These are phyloP conservation scores for Carapus acus DNA, from an alignment of 2,797 vertebrate species.

Conservation along the genomic window DNA sequence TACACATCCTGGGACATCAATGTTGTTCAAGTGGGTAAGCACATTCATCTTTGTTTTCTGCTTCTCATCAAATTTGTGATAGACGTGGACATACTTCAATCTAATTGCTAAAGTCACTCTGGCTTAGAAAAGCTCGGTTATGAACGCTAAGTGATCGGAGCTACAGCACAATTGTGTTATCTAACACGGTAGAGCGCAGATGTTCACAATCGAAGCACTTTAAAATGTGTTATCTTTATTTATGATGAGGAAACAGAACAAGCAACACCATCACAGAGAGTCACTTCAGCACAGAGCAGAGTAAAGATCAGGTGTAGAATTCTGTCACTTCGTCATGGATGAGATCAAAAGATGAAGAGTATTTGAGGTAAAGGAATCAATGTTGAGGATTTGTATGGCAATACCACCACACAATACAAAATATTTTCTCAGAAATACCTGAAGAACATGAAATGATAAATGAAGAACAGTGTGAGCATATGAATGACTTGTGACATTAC, in stretches of 20 bases:
- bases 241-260: not conserved
- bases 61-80: conserved; percentile 35
- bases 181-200: not conserved
- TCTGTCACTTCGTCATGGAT: no score
- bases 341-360: conserved; percentile 1
- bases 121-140: conserved; percentile 18
- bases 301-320: conserved; percentile 3
- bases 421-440: no score
- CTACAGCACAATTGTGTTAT: not conserved
- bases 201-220: not conserved
- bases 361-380: not conserved
- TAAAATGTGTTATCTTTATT: not conserved
- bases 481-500: no score
- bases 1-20: conserved; percentile 43
- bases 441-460: no score
- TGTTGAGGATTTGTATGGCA: not conserved
- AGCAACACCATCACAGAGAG: not conserved
- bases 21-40: conserved; percentile 51
- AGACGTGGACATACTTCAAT: conserved; percentile 38
- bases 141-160: conserved; percentile 15
- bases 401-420: no score
- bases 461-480: no score
- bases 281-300: not conserved
- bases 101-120: conserved; percentile 43
- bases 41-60: conserved; percentile 61